Evolutionary conservation across 2,888 invertebrate species (phyloP).

Genomic region (Apodemia mormo): DNA sequence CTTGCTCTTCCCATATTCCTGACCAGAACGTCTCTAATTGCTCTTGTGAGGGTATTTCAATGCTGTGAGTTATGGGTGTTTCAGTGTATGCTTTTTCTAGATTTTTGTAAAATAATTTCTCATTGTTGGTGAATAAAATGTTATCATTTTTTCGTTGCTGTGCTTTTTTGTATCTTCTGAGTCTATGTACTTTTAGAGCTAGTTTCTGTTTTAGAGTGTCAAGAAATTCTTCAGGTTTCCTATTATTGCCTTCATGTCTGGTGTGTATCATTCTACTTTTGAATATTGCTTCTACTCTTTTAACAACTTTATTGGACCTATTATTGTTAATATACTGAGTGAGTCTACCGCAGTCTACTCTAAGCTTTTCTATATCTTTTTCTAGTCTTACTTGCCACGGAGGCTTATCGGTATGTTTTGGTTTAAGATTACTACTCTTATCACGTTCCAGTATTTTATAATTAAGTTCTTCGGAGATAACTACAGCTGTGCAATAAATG

Average conservation of each 20-base stretch:
- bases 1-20: slow-evolving; percentile 29
- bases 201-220: slow-evolving; percentile 38
- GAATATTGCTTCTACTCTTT: slow-evolving; percentile 29
- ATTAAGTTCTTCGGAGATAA: slow-evolving; percentile 26
- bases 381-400: slow-evolving; percentile 33
- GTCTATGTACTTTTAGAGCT: slow-evolving; percentile 29
- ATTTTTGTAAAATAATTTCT: slow-evolving; percentile 34
- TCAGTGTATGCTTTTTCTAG: neutral
- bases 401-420: slow-evolving; percentile 24
- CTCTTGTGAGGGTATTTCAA: slow-evolving; percentile 20
- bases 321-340: slow-evolving; percentile 34
- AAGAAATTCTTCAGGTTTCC: slow-evolving; percentile 33
- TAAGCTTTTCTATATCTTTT: slow-evolving; percentile 32
- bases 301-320: slow-evolving; percentile 31
- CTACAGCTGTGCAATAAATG: slow-evolving; percentile 32
- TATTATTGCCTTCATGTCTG: slow-evolving; percentile 31
- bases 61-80: neutral
- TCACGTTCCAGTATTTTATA: slow-evolving; percentile 25
- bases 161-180: slow-evolving; percentile 34
- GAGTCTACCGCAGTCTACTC: slow-evolving; percentile 33
- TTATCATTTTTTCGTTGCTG: slow-evolving; percentile 32
- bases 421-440: neutral
- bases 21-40: slow-evolving; percentile 31
- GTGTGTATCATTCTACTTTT: slow-evolving; percentile 24
- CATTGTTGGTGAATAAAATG: slow-evolving; percentile 28